Evolutionary conservation across 2,888 invertebrate genomes (phyloP).

Genomic region (Pristionchus maxplancki): DNA sequence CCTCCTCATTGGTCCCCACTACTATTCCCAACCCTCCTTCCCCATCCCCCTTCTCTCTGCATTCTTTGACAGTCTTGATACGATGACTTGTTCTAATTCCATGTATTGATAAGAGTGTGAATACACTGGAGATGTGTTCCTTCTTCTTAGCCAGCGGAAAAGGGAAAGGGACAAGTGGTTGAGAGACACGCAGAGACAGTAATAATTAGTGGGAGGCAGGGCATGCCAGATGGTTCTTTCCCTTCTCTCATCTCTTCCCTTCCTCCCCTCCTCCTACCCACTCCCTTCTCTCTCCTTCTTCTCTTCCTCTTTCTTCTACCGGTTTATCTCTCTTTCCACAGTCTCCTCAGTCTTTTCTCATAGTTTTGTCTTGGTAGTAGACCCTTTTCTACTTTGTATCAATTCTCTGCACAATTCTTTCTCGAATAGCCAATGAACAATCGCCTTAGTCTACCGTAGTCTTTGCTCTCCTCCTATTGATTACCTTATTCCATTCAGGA

Average conservation of each 20-base stretch:
- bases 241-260: not conserved
- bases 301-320: not conserved
- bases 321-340: not conserved
- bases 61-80: too few relatives aligned
- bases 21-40: not conserved
- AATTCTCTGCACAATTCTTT: too few relatives aligned
- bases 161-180: too few relatives aligned
- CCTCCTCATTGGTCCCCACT: too few relatives aligned
- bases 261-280: slow-evolving; percentile 40
- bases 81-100: too few relatives aligned
- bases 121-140: too few relatives aligned
- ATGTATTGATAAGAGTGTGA: too few relatives aligned
- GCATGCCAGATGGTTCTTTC: too few relatives aligned
- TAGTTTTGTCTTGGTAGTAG: not conserved
- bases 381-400: too few relatives aligned
- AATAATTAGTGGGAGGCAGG: too few relatives aligned
- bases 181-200: too few relatives aligned
- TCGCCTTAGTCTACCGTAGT: slow-evolving; percentile 35
- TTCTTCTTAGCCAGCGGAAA: too few relatives aligned
- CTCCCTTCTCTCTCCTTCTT: slow-evolving; percentile 38
- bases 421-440: slow-evolving; percentile 39
- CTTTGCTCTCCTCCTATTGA: not conserved
- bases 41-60: slow-evolving; percentile 27
- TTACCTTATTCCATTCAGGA: not conserved
- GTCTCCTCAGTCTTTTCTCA: not conserved